phyloP scores from a whole-genome alignment of 1,140 invertebrate genomes.

The Drosophila tristis region DNA sequence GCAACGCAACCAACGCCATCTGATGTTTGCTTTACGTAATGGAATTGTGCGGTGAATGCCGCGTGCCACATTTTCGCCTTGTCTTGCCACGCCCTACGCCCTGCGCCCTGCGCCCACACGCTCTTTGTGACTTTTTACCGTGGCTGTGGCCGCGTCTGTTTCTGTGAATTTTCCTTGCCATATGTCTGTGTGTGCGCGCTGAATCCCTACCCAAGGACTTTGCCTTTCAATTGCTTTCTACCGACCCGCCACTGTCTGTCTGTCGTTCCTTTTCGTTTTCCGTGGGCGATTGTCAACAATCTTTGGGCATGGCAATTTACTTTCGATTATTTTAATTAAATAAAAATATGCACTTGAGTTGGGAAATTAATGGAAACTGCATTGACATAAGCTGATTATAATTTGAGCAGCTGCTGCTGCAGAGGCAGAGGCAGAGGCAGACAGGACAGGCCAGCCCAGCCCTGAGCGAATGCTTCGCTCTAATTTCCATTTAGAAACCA shows the following conservation, averaged over 20 bases:
- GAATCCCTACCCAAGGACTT: constrained; percentile 42
- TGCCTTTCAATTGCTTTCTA: constrained; percentile 62
- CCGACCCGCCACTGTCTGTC: neutral
- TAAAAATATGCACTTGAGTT: constrained; percentile 67
- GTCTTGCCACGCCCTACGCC: constrained; percentile 30
- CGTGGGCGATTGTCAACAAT: constrained; percentile 55
- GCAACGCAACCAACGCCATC: constrained; percentile 65
- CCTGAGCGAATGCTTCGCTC: constrained; percentile 6
- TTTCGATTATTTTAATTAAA: constrained; percentile 71
- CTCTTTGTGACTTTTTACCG: constrained; percentile 11
- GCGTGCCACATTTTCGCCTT: constrained; percentile 63
- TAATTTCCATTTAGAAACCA: constrained; percentile 20
- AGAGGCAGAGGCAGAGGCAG: constrained; percentile 3
- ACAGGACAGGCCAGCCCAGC: neutral
- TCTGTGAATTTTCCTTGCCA: constrained; percentile 64
- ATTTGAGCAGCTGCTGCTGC: constrained; percentile 10
- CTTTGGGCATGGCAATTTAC: constrained; percentile 62
- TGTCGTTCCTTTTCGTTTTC: too few relatives aligned
- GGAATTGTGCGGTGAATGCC: constrained; percentile 78
- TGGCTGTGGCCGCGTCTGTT: constrained; percentile 45
- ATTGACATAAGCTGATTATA: constrained; percentile 65
- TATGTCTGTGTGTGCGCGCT: constrained; percentile 13
- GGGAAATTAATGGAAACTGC: constrained; percentile 44
- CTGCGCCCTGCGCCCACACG: constrained; percentile 12
- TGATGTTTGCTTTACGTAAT: constrained; percentile 82